Conservation (phyloP, 2,113 vertebrate genomes). For the Hippocampus zosterae region DNA sequence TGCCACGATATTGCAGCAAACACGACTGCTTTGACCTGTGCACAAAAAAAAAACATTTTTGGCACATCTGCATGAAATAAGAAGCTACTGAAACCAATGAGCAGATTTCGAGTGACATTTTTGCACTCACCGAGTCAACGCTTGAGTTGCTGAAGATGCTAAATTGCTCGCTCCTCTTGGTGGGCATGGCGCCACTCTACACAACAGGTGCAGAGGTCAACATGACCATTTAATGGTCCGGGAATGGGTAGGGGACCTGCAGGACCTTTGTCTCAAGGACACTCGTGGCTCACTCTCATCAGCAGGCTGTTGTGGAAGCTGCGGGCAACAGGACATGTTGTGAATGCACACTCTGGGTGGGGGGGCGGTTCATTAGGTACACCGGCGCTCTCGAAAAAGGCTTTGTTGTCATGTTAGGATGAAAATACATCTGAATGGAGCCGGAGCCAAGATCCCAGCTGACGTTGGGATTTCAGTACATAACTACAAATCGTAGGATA, state of each 20-base stretch:
- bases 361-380: too few relatives aligned
- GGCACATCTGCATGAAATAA: neutral
- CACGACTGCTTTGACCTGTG: neutral
- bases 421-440: too few relatives aligned
- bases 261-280: conserved; percentile 32
- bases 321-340: conserved; percentile 12
- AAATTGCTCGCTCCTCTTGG: conserved; percentile 6
- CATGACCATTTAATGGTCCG: conserved; percentile 33
- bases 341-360: neutral
- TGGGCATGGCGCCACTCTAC: conserved; percentile 30
- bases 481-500: too few relatives aligned
- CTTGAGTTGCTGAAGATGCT: conserved; percentile 9
- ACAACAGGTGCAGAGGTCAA: conserved; percentile 38
- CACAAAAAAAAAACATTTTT: too few relatives aligned
- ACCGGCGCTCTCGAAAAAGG: neutral
- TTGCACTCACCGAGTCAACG: conserved; percentile 14
- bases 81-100: conserved; percentile 3
- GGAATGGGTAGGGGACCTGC: conserved; percentile 30
- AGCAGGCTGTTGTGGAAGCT: conserved; percentile 42
- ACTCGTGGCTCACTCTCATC: conserved; percentile 24
- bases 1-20: neutral
- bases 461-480: too few relatives aligned
- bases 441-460: too few relatives aligned
- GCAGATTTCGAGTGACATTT: conserved; percentile 31
- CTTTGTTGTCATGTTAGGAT: too few relatives aligned